Evolutionary conservation across 2,888 invertebrate genomes (phyloP), one percentile per base, ranked within the genome.

Genomic region (Noctua fimbriata): DNA sequence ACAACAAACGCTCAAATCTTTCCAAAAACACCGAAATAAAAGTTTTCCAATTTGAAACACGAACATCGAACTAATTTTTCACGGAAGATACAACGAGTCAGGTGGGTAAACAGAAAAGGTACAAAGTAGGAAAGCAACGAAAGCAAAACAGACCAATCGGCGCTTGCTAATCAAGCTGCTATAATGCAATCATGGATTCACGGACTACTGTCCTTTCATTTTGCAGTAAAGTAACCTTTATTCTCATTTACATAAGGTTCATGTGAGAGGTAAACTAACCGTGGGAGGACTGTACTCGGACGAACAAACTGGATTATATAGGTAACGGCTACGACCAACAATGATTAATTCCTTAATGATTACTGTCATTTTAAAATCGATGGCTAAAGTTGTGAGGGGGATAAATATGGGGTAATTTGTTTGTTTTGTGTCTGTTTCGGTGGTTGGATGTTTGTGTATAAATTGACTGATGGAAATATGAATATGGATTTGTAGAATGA

Each of bases 351-450:
- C 79, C 67, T 66, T 70, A 77, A 87, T 88, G 70, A 88, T 87
- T 69, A 83, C 82, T 67, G 90, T 85, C 69, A 84, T 89, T 89
- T 89, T 76, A 78, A 80, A 89, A 89, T 89, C 87, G 83, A 89
- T 88, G 76, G 49, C 49, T 24, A 65, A 80, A 85, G 24, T 78
- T 88, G 78, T 81, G 71, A 69, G 63, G 73, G 63, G 66, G 67
- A 72, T 36, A 21, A 9, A 14, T 71, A 66, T 81, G 41, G 58
- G 58, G 49, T 52, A 41, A 84, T 75, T 87, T 73, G 73, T 85
- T 81, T 81, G 82, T 81, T 90, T 81, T 73, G 55, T 69, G 18
- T 71, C 70, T 55, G 41, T 85, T 67, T 36, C 65, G 16, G 32
- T 66, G 7, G 47, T 58, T 2, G 60, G 9, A 5, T 36, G 55